phyloP scores from a whole-genome alignment of 1,140 invertebrate species.

The Heliconius congener region DNA sequence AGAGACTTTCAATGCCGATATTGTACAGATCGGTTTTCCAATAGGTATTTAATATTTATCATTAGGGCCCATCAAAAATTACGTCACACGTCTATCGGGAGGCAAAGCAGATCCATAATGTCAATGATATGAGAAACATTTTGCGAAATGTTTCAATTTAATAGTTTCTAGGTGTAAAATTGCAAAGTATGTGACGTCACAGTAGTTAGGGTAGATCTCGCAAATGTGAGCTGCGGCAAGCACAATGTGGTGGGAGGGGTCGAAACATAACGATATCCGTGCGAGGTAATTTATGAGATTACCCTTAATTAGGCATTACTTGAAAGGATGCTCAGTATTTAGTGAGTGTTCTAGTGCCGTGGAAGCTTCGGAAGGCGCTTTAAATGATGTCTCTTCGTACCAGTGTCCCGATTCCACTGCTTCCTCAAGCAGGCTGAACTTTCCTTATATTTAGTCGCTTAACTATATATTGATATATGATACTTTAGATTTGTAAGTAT shows the following conservation, averaged over 20 bases:
- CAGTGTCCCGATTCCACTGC: not conserved
- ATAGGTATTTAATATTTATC: not conserved
- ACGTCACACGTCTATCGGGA: no score
- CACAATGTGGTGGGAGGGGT: no score
- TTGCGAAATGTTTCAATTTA: no score
- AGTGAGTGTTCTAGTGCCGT: constrained; percentile 34
- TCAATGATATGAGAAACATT: no score
- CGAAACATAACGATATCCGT: no score
- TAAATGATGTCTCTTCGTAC: not conserved
- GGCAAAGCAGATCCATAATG: no score
- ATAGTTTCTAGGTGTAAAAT: no score
- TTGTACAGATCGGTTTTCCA: not conserved
- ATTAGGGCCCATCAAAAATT: not conserved
- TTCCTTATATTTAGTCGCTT: not conserved
- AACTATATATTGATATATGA: constrained; percentile 7
- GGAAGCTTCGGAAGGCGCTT: constrained; percentile 25
- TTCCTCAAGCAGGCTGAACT: not conserved
- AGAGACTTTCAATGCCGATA: not conserved
- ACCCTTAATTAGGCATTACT: constrained; percentile 28
- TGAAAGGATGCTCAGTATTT: constrained; percentile 27
- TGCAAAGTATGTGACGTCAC: no score
- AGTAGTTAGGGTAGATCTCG: no score
- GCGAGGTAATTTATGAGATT: no score
- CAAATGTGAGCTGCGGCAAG: no score
- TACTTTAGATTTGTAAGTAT: constrained; percentile 1